A percentile compares a stretch with the other conserved stretches of the same genome.
These are phyloP conservation scores for Megathymus violae DNA, from an alignment of 1,140 invertebrate species.

Conservation along the genomic window DNA sequence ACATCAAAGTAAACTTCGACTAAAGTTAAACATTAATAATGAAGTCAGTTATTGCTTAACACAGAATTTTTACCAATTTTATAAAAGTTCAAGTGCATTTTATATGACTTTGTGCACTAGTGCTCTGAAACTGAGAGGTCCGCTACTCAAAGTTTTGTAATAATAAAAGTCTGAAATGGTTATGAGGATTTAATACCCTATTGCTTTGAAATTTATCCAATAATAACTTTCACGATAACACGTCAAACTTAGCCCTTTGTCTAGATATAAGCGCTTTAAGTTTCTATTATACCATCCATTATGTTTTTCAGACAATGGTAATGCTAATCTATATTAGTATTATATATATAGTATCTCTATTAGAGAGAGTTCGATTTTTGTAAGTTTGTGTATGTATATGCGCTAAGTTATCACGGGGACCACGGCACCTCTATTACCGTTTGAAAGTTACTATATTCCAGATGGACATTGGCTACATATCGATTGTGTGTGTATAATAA, in stretches of 20 bases:
- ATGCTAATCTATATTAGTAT: no score
- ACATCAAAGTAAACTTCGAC: neutral
- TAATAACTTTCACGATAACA: conserved; percentile 38
- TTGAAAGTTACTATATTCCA: no score
- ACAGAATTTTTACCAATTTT: conserved; percentile 22
- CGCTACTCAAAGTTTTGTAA: conserved; percentile 27
- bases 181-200: conserved; percentile 38
- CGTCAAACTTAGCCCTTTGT: conserved; percentile 38
- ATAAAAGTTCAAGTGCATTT: conserved; percentile 32
- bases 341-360: no score
- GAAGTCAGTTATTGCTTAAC: conserved; percentile 1
- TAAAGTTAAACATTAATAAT: neutral
- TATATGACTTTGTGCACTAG: conserved; percentile 26
- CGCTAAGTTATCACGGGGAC: no score
- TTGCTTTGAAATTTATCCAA: conserved; percentile 40
- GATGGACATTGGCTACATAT: no score
- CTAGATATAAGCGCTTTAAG: conserved; percentile 9
- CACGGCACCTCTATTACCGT: no score
- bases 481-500: no score
- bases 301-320: neutral
- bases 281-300: neutral
- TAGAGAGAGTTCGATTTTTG: neutral
- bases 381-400: no score
- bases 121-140: conserved; percentile 19
- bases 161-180: conserved; percentile 32